phyloP scores from a whole-genome alignment of 2,113 vertebrate species.

The Chaetodon trifascialis region DNA sequence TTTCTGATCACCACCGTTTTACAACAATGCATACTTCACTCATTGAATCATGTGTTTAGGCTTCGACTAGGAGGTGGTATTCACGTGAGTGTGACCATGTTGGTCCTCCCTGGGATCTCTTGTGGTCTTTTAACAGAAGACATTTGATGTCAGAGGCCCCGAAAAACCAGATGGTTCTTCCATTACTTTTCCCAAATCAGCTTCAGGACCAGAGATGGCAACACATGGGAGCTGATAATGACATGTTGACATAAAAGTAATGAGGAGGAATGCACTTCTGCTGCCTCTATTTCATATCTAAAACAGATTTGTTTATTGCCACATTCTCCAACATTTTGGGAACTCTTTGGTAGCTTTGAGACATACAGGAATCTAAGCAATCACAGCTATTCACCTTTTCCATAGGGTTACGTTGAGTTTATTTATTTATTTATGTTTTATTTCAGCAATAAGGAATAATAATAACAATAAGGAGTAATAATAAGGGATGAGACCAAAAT shows the following conservation, averaged over 20 bases:
- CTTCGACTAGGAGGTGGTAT: constrained; percentile 43
- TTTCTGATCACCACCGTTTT: constrained; percentile 59
- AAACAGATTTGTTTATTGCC: constrained; percentile 68
- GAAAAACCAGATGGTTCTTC: constrained; percentile 67
- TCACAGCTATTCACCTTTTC: not conserved
- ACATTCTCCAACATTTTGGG: constrained; percentile 30
- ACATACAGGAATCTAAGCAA: constrained; percentile 4
- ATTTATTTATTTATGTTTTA: no score
- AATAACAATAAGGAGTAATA: no score
- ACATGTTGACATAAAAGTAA: constrained; percentile 62
- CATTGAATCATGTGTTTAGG: constrained; percentile 63
- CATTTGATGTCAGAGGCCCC: constrained; percentile 61
- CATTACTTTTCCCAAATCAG: constrained; percentile 58
- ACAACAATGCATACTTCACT: constrained; percentile 62
- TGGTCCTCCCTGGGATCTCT: constrained; percentile 54
- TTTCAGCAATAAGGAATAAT: no score
- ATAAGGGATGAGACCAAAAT: not conserved
- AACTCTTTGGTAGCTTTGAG: constrained; percentile 29
- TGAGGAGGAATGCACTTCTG: constrained; percentile 51
- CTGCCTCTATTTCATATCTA: constrained; percentile 47
- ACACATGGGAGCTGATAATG: constrained; percentile 61
- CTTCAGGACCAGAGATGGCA: constrained; percentile 58
- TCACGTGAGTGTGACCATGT: constrained; percentile 53
- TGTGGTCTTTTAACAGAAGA: constrained; percentile 57
- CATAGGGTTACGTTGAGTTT: no score